phyloP scores from a whole-genome alignment of 2,113 vertebrate genomes.

The Chamaetylas fuelleborni region DNA sequence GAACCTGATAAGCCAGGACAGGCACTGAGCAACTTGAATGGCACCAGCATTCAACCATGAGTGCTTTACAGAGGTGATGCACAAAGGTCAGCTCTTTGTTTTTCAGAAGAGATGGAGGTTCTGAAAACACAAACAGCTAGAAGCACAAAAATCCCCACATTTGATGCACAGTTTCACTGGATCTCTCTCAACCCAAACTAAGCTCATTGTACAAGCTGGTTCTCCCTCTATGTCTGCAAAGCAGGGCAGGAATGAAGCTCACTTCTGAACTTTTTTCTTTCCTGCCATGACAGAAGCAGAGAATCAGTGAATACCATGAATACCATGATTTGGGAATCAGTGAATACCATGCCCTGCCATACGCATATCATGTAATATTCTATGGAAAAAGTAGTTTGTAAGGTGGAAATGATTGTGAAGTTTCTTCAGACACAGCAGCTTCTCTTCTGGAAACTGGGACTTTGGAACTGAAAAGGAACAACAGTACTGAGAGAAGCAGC shows the following conservation, averaged over 20 bases:
- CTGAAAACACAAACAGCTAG: constrained; percentile 54
- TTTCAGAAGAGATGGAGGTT: constrained; percentile 34
- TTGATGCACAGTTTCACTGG: not conserved
- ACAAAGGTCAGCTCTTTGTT: constrained; percentile 42
- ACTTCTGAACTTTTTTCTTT: not conserved
- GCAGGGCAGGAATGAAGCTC: not conserved
- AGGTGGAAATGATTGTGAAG: not conserved
- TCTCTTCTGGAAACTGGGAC: not conserved
- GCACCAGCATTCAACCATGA: constrained; percentile 40
- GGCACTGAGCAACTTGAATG: not conserved
- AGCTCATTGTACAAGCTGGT: not conserved
- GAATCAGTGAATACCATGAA: not conserved
- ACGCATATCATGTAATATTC: not conserved
- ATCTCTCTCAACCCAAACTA: not conserved
- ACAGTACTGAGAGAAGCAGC: not conserved
- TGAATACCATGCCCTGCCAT: not conserved
- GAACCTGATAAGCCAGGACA: not conserved
- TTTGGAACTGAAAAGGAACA: not conserved
- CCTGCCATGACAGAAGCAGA: not conserved
- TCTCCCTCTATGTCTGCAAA: not conserved
- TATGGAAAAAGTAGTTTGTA: not conserved
- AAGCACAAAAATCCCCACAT: not conserved
- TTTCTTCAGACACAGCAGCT: not conserved
- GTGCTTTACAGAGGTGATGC: not conserved
- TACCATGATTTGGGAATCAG: not conserved